Conservation (phyloP, 1,140 invertebrate genomes). For the Chelonus insularis region DNA sequence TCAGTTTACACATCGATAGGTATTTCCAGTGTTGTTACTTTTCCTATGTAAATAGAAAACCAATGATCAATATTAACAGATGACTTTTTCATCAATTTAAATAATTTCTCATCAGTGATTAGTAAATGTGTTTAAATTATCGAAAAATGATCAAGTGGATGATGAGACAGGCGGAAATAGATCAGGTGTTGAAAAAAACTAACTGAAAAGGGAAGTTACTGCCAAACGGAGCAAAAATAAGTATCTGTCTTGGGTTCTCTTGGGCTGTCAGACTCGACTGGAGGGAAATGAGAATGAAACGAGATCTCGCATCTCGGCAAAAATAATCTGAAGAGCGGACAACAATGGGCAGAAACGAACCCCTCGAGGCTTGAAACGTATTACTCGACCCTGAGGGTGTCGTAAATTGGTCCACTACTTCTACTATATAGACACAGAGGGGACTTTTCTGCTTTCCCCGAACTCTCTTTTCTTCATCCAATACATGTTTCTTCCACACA, state of each 20-base stretch:
- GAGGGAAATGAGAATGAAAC: constrained; percentile 21
- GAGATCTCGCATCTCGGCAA: constrained; percentile 43
- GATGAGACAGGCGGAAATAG: not conserved
- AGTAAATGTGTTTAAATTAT: no score
- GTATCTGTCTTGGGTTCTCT: constrained; percentile 6
- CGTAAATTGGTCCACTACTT: constrained; percentile 54
- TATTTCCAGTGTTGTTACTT: no score
- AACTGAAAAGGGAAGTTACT: not conserved
- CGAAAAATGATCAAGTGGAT: not conserved
- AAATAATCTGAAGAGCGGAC: constrained; percentile 48
- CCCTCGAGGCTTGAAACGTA: constrained; percentile 45
- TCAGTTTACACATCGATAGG: no score
- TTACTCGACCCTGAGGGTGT: constrained; percentile 44
- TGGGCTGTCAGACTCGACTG: constrained; percentile 19
- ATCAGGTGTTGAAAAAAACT: not conserved
- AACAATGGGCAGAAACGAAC: constrained; percentile 52
- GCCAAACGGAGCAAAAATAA: constrained; percentile 11
- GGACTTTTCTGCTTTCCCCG: constrained; percentile 21
- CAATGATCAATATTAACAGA: no score
- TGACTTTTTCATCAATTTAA: no score
- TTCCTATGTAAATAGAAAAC: no score
- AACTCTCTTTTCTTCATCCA: constrained; percentile 7
- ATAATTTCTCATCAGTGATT: no score
- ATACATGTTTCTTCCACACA: not conserved
- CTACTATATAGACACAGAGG: constrained; percentile 30